Conservation (phyloP, 2,888 invertebrate species). For the Drosophila antonietae region DNA sequence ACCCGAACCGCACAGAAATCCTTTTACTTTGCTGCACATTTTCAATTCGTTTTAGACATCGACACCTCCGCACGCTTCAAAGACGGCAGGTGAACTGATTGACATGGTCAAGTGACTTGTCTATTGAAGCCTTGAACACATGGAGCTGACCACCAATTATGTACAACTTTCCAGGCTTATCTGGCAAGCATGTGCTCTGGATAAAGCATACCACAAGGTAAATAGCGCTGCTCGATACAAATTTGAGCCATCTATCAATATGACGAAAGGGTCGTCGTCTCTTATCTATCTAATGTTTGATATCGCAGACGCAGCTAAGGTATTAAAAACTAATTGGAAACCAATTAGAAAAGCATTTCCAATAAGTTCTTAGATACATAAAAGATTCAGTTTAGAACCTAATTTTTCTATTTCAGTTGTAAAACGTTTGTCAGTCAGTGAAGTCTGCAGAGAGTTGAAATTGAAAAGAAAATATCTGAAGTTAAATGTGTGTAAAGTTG, state of each 20-base stretch:
- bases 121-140: conserved; percentile 33
- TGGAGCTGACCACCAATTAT: conserved; percentile 22
- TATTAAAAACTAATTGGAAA: conserved; percentile 68
- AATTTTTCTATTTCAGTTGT: conserved; percentile 26
- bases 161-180: conserved; percentile 62
- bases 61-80: conserved; percentile 39
- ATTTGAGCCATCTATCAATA: conserved; percentile 61
- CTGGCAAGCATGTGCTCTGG: conserved; percentile 51
- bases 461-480: not conserved
- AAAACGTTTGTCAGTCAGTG: conserved; percentile 25
- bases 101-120: conserved; percentile 66
- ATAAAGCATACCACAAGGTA: conserved; percentile 45
- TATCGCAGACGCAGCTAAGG: conserved; percentile 17
- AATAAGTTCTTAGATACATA: not conserved
- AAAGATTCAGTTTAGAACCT: not conserved
- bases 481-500: not conserved
- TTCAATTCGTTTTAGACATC: conserved; percentile 11
- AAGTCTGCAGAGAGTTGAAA: not conserved
- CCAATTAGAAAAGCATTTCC: conserved; percentile 48
- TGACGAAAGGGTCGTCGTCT: conserved; percentile 43
- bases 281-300: conserved; percentile 47
- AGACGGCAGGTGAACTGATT: conserved; percentile 63
- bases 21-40: conserved; percentile 48
- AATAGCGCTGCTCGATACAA: conserved; percentile 18
- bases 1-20: conserved; percentile 49